Evolutionary conservation across 2,888 invertebrate species (phyloP).

Genomic region (Eupeodes luniger): DNA sequence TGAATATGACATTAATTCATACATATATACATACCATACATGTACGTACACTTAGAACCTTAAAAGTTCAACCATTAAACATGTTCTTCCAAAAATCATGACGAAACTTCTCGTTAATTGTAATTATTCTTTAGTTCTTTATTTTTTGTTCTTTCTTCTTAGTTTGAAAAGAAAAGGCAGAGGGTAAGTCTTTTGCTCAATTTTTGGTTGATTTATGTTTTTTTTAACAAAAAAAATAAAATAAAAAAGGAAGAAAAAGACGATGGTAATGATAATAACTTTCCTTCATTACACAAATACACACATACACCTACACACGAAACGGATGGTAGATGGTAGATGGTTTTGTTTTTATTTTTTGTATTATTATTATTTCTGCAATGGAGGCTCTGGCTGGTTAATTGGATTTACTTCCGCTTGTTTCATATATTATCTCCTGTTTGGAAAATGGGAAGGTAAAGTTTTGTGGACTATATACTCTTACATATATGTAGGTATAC

Average conservation of each 20-base stretch:
- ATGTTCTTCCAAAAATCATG: slow-evolving; percentile 48
- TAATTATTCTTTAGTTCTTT: slow-evolving; percentile 22
- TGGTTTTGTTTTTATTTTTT: background rate
- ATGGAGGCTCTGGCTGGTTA: slow-evolving; percentile 25
- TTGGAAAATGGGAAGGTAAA: slow-evolving; percentile 11
- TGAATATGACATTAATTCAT: background rate
- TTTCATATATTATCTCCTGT: slow-evolving; percentile 11
- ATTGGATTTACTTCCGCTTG: slow-evolving; percentile 55
- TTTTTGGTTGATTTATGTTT: slow-evolving; percentile 33
- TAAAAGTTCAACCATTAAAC: slow-evolving; percentile 43
- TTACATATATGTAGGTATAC: no score
- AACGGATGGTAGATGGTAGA: background rate
- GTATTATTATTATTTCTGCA: slow-evolving; percentile 45
- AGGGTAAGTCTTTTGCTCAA: slow-evolving; percentile 22
- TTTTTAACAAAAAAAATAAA: slow-evolving; percentile 2
- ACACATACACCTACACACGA: no score
- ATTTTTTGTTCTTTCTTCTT: slow-evolving; percentile 1
- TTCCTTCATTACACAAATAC: background rate
- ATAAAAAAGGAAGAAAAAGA: background rate
- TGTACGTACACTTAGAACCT: background rate
- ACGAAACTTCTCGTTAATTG: slow-evolving; percentile 60
- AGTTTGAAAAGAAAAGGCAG: background rate
- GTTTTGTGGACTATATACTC: slow-evolving; percentile 13
- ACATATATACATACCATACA: background rate
- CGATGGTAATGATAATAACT: slow-evolving; percentile 27